Base-by-base conservation (phyloP, 2,797 vertebrate genomes). In the Lateolabrax maculatus region DNA sequence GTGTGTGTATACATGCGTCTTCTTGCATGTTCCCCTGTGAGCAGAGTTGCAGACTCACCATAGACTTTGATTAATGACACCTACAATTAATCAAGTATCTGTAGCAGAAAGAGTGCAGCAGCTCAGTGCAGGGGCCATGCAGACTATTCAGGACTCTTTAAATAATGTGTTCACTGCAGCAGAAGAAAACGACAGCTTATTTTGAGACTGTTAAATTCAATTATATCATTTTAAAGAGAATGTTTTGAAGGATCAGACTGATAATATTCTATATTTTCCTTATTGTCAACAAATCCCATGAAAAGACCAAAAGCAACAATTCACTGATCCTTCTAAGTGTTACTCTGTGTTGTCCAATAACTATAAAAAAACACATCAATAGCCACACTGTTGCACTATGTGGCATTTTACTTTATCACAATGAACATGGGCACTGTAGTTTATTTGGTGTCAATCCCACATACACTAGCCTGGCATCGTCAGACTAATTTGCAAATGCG, bases 51-150 rank as follows among this genome's bases (percentile, higher is more conserved):
- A 87, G 91, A 89, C 88, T 90, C 90, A 93, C 90, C 86, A 81
- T 43, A 60, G 86, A 87, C 90, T 87, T 89, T 92, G 92, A 94
- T 92, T 92, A 92, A 94, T 89, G 92, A 89, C 86, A 86, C 88
- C 79, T 66, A 84, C 87, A 88, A 92, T 94, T 93, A 93, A 92
- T 92, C 87, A 92, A 87, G 84, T 87, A 72, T 94, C 90, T 88
- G 66, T 80, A 86, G 84, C 79, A 73, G 84, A 64, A 71, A 72
- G 81, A 48, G 84, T 65, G 84, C 87, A 80, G 81, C 67, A 69
- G 76, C 80, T 79, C 57, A 27, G 84, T 85, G 84, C 90, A 79
- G 84, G 10, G 74, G 87, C 81, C 87, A 75, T 69, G 77, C 81
- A 79, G 63, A 73, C 81, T 61, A 31, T 77, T 80, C 79, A 70